Conservation (phyloP, 2,113 vertebrate genomes). For the Sterna hirundo region DNA sequence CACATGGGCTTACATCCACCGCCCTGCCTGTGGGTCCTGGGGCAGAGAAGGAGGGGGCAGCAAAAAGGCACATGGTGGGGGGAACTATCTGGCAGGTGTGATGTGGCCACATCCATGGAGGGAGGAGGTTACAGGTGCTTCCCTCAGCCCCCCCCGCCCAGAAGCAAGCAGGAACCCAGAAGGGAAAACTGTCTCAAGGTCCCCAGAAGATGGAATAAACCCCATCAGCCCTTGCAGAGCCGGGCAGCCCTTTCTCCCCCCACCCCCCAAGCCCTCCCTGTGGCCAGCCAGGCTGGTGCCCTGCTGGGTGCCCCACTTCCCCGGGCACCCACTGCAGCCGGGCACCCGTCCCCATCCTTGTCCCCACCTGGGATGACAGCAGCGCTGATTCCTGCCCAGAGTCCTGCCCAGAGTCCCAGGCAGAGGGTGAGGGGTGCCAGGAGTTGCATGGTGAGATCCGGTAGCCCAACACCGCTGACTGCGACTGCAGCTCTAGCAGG, state of each 20-base stretch:
- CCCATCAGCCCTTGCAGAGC: neutral
- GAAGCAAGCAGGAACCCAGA: neutral
- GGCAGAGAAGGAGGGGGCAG: neutral
- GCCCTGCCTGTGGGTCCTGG: neutral
- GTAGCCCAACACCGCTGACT: rapidly evolving
- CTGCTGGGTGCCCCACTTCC: neutral
- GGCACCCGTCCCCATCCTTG: neutral
- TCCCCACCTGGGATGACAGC: slow-evolving; percentile 38
- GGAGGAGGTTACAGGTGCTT: neutral
- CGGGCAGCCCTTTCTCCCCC: neutral
- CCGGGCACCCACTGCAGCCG: rapidly evolving
- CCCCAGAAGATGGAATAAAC: neutral
- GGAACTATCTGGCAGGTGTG: neutral
- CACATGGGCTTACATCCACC: neutral
- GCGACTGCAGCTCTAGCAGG: neutral
- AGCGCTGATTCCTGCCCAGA: neutral
- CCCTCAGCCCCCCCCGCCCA: neutral
- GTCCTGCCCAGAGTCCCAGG: neutral
- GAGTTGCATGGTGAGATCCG: neutral
- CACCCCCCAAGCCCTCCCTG: neutral
- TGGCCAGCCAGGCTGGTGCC: neutral
- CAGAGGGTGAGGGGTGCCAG: neutral
- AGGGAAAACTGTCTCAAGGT: neutral
- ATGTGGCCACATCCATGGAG: neutral
- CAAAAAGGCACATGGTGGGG: neutral